Conservation (phyloP, 2,113 vertebrate genomes). For the Mohoua ochrocephala region DNA sequence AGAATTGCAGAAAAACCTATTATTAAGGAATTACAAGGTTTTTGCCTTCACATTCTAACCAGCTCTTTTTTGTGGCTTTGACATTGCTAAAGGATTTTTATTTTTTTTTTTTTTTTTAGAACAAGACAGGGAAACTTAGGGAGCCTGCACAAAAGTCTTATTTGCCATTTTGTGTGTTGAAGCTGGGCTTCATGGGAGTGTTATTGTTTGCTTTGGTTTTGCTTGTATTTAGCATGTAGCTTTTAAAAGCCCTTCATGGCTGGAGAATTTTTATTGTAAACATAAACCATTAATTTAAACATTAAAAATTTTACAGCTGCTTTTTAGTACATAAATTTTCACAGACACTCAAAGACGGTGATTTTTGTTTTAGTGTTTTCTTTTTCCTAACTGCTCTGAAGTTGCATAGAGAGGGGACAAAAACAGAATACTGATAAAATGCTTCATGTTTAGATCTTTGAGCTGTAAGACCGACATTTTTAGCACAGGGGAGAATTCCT, state of each 20-base stretch:
- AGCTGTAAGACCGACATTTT: not conserved
- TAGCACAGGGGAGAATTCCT: not conserved
- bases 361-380: constrained; percentile 58
- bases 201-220: constrained; percentile 47
- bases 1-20: not conserved
- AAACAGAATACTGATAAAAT: not conserved
- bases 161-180: not conserved
- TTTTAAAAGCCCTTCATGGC: constrained; percentile 72
- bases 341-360: constrained; percentile 47
- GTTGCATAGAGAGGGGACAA: not conserved
- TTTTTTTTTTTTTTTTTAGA: not conserved
- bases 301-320: constrained; percentile 76
- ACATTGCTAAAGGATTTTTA: not conserved
- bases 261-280: constrained; percentile 75
- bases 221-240: constrained; percentile 61
- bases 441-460: not conserved
- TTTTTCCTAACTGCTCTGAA: constrained; percentile 1
- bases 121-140: not conserved
- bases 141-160: not conserved
- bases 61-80: not conserved
- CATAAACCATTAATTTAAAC: constrained; percentile 79
- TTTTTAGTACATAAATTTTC: constrained; percentile 76
- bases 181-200: not conserved
- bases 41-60: not conserved
- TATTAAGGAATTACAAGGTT: constrained; percentile 5